Conservation (phyloP, 2,888 invertebrate genomes). For the Eledona agricola region DNA sequence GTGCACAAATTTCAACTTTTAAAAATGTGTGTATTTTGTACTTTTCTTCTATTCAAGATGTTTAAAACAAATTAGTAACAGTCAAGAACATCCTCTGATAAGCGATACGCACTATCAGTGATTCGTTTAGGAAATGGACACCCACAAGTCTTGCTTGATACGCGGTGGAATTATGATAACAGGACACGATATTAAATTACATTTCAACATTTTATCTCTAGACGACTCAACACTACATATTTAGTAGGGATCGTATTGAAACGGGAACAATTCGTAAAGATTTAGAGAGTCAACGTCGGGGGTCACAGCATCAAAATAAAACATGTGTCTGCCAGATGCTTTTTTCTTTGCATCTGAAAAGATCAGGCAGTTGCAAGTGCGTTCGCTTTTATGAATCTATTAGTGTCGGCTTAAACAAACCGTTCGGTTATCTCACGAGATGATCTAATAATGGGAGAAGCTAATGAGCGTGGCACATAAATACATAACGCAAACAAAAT, state of each 20-base stretch:
- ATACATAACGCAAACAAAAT: too few species aligned
- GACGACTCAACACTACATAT: too few species aligned
- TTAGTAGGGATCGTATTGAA: too few species aligned
- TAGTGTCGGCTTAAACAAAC: slow-evolving; percentile 22
- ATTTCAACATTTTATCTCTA: too few species aligned
- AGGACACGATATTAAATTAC: slow-evolving; percentile 8
- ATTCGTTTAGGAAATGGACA: slow-evolving; percentile 40
- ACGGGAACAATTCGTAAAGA: slow-evolving; percentile 3
- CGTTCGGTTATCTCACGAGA: slow-evolving; percentile 26
- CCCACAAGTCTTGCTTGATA: slow-evolving; percentile 37
- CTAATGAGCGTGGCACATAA: too few species aligned
- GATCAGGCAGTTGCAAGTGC: slow-evolving; percentile 15
- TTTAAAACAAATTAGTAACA: slow-evolving; percentile 1
- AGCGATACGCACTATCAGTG: slow-evolving; percentile 36
- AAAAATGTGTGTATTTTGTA: not conserved
- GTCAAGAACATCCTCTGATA: slow-evolving; percentile 38
- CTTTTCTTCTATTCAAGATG: not conserved
- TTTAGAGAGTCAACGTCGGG: slow-evolving; percentile 14
- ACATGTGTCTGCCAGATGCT: slow-evolving; percentile 37
- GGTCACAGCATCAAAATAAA: slow-evolving; percentile 26
- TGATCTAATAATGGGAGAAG: slow-evolving; percentile 35
- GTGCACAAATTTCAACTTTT: not conserved
- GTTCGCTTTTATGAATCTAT: slow-evolving; percentile 5
- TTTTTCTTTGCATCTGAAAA: slow-evolving; percentile 23
- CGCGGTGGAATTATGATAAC: slow-evolving; percentile 8